phyloP scores from a whole-genome alignment of 2,797 vertebrate genomes.

The Pangasius krempfi region DNA sequence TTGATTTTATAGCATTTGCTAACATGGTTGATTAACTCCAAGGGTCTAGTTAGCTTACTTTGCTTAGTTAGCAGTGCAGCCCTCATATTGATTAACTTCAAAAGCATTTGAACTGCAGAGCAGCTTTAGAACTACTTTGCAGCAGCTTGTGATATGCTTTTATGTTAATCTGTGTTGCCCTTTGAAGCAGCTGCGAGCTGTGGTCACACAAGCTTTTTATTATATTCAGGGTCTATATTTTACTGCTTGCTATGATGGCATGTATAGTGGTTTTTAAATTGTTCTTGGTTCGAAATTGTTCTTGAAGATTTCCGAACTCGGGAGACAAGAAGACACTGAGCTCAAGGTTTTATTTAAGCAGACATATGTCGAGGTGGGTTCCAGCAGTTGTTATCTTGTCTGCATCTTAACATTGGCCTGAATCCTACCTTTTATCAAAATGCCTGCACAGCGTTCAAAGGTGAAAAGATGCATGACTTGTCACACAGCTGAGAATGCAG shows the following conservation, averaged over 20 bases:
- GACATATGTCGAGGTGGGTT: background rate
- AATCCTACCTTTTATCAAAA: background rate
- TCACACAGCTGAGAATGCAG: background rate
- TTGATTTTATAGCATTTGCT: background rate
- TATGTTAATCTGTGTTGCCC: background rate
- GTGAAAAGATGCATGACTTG: background rate
- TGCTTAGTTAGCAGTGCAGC: background rate
- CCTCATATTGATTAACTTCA: background rate
- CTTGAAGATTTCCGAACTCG: background rate
- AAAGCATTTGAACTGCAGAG: background rate
- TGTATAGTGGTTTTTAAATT: background rate
- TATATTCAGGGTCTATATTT: slow-evolving; percentile 20
- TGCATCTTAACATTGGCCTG: background rate
- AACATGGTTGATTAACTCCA: background rate
- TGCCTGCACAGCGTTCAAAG: background rate
- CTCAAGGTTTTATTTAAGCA: background rate
- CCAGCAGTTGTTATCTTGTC: slow-evolving; percentile 1
- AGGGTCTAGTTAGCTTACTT: background rate
- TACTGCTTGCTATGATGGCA: background rate
- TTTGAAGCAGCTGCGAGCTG: background rate
- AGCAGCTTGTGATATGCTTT: background rate
- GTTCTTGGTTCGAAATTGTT: background rate
- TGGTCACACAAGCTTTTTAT: slow-evolving; percentile 2
- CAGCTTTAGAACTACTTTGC: background rate
- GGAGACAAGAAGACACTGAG: background rate